Base-by-base conservation (phyloP, 1,140 invertebrate genomes). In the Rhopalosiphum padi region DNA sequence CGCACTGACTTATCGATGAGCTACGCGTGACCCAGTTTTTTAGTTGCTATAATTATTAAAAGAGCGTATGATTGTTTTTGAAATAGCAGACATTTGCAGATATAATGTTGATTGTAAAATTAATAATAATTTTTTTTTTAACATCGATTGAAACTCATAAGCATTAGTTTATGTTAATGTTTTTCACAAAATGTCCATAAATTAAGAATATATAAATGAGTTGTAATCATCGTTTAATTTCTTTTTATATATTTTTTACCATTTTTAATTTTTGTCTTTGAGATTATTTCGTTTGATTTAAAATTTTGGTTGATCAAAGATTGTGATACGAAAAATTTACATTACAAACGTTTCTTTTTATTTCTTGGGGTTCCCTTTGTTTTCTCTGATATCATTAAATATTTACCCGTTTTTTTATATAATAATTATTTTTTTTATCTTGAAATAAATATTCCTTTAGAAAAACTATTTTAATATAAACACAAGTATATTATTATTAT, bases 231-330 rank as follows among this genome's bases (percentile, higher is more conserved):
- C 8, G 41, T 87, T 87, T 30, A 43, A 87, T 87, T 87, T 30
- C 1, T 87, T 46, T 87, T 46, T 48, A 48, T 46, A 87, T 41
- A 41, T 41, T 46, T 46, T 15, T 37, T 87, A 46, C 43, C 15
- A 15, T 18, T 87, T 87, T 87, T n/a, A 86, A 41, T 86, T 43
- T 86, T 86, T 86, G 8, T 86, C 43, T 86, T 46, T 86, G 41
- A 46, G 9, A 48, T 86, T 46, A 30, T 87, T 87, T 43, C 4
- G 15, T 87, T 87, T 87, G 11, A 87, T 87, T 83, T 83, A 2
- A 83, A 83, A 15, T 87, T 87, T 87, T 25, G 15, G 30, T 18
- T 30, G 41, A 87, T 87, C 85, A 87, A 46, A 87, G n/a, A 46
- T 48, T 87, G 1, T 43, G 85, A 46, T 87, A 87, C 25, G 30